These are phyloP conservation scores for Lomographa bimaculata DNA, from an alignment of 2,888 invertebrate genomes.

Conservation along the genomic window DNA sequence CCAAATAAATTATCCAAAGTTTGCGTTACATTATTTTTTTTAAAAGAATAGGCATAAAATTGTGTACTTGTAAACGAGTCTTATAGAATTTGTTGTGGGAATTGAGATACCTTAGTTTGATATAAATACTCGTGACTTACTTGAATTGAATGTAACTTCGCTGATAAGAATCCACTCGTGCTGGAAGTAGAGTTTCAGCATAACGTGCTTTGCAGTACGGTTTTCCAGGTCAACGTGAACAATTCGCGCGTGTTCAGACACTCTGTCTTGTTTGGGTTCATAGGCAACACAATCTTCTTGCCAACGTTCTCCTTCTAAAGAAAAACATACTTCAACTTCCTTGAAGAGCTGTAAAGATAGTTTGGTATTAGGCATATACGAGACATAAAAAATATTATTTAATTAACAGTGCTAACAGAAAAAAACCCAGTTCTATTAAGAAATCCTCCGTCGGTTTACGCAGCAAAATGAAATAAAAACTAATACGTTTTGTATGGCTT, in stretches of 20 bases:
- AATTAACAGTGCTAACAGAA: too few species aligned
- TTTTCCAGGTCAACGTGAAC: constrained; percentile 90
- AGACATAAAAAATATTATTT: too few species aligned
- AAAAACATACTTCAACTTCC: constrained; percentile 90
- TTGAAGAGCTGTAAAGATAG: constrained; percentile 86
- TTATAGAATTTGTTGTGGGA: constrained; percentile 6
- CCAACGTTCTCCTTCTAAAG: constrained; percentile 90
- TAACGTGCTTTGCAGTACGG: constrained; percentile 89
- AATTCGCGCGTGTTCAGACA: constrained; percentile 84
- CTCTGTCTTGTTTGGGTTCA: constrained; percentile 82
- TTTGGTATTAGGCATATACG: too few species aligned
- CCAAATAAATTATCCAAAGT: constrained; percentile 52
- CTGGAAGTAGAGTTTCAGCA: constrained; percentile 89
- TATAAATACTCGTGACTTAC: constrained; percentile 69
- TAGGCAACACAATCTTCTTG: constrained; percentile 86
- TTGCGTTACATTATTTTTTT: constrained; percentile 47
- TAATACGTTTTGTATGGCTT: too few species aligned
- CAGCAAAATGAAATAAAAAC: too few species aligned
- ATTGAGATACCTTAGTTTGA: too few species aligned
- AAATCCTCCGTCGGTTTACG: too few species aligned
- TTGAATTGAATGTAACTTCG: constrained; percentile 92
- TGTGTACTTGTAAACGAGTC: constrained; percentile 18
- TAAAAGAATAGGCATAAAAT: constrained; percentile 38
- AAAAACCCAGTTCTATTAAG: too few species aligned
- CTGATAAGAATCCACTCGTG: constrained; percentile 95